Evolutionary conservation across 2,797 vertebrate species (phyloP), one percentile per base, ranked within the genome.

Genomic region (Adrianichthys oophorus): DNA sequence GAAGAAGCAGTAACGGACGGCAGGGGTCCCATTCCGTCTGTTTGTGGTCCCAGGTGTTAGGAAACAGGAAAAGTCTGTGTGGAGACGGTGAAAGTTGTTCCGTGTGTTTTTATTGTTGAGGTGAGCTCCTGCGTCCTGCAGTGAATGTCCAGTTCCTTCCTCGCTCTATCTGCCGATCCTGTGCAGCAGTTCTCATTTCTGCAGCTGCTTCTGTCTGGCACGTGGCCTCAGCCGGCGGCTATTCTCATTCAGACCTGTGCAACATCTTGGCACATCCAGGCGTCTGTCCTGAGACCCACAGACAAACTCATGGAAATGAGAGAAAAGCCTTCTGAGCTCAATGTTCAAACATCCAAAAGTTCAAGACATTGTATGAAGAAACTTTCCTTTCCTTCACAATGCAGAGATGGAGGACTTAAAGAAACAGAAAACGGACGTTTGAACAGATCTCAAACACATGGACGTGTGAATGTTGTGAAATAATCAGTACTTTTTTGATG

Each of bases 1-100:
- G 86, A 88, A 88, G 72, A 49, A 60, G 68, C 21, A 16, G 16
- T 69, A 86, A 84, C 79, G 62, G 72, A 78, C 49, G 2, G 46
- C 32, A 37, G 42, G 41, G 61, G 32, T 45, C 37, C 5, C 46
- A 8, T 12, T 43, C 42, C 37, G 42, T 19, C 42, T 17, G 15
- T 56, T 54, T 47, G 50, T 37, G 26, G 45, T 40, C n/a, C 15
- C 44, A 60, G n/a, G 42, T 29, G 41, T 19, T 48, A 57, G 37
- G 15, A 32, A 56, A 37, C 40, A 1, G 16, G 12, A 15, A 16
- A 26, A 44, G 46, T 48, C 23, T 48, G 16, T n/a, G 48, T 37
- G 48, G 14, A 23, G 44, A 21, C 2, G 15, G 58, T 41, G 19
- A 15, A 53, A 18, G 24, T 18, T 6, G 5, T 26, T 26, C 26